Evolutionary conservation across 2,113 vertebrate species (phyloP).

Genomic region (Serinus canaria): DNA sequence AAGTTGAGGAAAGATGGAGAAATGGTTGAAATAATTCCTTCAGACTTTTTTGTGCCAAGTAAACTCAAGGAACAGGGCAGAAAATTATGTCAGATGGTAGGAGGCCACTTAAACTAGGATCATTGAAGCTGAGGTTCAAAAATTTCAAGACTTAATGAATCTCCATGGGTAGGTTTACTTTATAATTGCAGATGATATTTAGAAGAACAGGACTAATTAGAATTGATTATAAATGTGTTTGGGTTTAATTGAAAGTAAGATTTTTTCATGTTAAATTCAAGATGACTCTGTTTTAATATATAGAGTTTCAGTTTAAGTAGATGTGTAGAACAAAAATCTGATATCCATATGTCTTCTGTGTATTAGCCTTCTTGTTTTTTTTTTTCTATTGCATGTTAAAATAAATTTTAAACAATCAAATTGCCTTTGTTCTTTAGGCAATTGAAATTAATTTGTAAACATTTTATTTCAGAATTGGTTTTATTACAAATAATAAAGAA

Average conservation of each 20-base stretch:
- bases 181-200: conserved; percentile 69
- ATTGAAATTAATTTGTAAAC: conserved; percentile 22
- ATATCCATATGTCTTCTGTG: not conserved
- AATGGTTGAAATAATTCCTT: not conserved
- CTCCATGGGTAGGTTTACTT: conserved; percentile 65
- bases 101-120: conserved; percentile 18
- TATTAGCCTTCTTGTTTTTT: not conserved
- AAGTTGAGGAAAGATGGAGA: not conserved
- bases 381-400: not conserved
- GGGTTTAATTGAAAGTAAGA: conserved; percentile 55
- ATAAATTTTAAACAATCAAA: conserved; percentile 11
- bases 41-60: not conserved
- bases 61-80: not conserved
- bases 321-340: not conserved
- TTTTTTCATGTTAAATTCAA: conserved; percentile 46
- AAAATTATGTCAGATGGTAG: conserved; percentile 35
- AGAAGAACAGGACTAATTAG: conserved; percentile 62
- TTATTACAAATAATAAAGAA: not conserved
- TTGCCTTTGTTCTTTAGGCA: not conserved
- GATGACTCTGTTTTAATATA: conserved; percentile 13
- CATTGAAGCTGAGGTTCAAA: conserved; percentile 60
- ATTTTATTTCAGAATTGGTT: not conserved
- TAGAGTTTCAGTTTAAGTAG: not conserved
- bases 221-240: conserved; percentile 58
- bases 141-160: conserved; percentile 65